Conservation (phyloP, 2,113 vertebrate genomes). For the Hemiscyllium ocellatum region DNA sequence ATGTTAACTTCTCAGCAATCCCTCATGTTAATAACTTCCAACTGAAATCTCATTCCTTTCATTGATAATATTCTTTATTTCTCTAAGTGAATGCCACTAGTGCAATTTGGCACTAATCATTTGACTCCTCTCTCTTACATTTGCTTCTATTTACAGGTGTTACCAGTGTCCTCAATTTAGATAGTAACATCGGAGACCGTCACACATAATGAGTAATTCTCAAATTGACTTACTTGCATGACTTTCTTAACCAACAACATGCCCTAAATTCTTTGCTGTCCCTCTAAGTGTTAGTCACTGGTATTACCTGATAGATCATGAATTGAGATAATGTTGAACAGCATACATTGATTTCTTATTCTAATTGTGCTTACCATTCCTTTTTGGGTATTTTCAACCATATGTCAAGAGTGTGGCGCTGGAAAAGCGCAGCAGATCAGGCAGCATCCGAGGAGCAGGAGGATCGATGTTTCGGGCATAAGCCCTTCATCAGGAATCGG, state of each 20-base stretch:
- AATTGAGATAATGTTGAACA: background rate
- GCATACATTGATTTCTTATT: background rate
- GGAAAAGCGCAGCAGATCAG: too few species aligned
- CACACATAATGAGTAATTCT: background rate
- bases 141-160: background rate
- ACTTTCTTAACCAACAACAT: background rate
- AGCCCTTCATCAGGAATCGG: too few species aligned
- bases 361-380: background rate
- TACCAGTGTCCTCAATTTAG: background rate
- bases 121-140: slow-evolving; percentile 13
- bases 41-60: background rate
- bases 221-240: background rate
- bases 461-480: too few species aligned
- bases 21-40: background rate
- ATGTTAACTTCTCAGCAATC: background rate
- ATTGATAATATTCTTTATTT: slow-evolving; percentile 15
- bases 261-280: background rate
- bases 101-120: background rate
- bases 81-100: background rate
- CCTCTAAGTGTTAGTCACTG: background rate
- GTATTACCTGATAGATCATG: background rate
- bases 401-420: too few species aligned
- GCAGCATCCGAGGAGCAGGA: too few species aligned
- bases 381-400: background rate
- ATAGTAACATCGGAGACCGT: background rate